These are phyloP conservation scores for Rhadinocentrus ornatus DNA, from an alignment of 2,797 vertebrate species.

Conservation along the genomic window DNA sequence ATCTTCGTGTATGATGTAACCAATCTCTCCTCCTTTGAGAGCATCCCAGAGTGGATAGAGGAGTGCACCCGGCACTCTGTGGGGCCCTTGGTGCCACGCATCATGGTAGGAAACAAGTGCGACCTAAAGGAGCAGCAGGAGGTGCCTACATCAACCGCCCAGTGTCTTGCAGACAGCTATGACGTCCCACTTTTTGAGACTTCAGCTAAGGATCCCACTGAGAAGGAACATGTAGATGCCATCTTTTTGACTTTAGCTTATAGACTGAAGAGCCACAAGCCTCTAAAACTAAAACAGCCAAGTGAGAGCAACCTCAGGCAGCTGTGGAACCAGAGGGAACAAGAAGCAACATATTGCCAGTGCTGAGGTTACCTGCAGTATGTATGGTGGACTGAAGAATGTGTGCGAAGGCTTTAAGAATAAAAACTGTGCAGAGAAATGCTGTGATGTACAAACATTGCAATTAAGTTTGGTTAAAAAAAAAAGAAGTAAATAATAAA, in stretches of 20 bases:
- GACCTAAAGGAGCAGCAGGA: slow-evolving; percentile 77
- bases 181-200: slow-evolving; percentile 84
- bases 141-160: slow-evolving; percentile 78
- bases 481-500: background rate
- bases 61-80: slow-evolving; percentile 81
- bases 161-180: slow-evolving; percentile 81
- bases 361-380: slow-evolving; percentile 59
- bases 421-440: slow-evolving; percentile 19
- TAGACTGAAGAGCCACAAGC: slow-evolving; percentile 83
- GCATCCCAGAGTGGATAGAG: slow-evolving; percentile 82
- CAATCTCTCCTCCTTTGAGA: slow-evolving; percentile 79
- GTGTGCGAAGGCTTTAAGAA: slow-evolving; percentile 6
- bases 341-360: slow-evolving; percentile 57
- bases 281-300: slow-evolving; percentile 82
- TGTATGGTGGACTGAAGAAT: background rate
- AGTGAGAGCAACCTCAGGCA: slow-evolving; percentile 54
- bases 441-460: background rate
- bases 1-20: slow-evolving; percentile 85
- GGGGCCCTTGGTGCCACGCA: slow-evolving; percentile 78
- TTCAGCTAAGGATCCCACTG: slow-evolving; percentile 81
- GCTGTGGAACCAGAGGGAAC: slow-evolving; percentile 68
- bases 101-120: slow-evolving; percentile 86
- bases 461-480: slow-evolving; percentile 16
- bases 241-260: slow-evolving; percentile 86
- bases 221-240: slow-evolving; percentile 83